Percentiles rank a stretch among this genome's conserved stretches.
These are phyloP conservation scores for Decapterus maruadsi DNA, from an alignment of 2,797 vertebrate species.

Conservation along the genomic window DNA sequence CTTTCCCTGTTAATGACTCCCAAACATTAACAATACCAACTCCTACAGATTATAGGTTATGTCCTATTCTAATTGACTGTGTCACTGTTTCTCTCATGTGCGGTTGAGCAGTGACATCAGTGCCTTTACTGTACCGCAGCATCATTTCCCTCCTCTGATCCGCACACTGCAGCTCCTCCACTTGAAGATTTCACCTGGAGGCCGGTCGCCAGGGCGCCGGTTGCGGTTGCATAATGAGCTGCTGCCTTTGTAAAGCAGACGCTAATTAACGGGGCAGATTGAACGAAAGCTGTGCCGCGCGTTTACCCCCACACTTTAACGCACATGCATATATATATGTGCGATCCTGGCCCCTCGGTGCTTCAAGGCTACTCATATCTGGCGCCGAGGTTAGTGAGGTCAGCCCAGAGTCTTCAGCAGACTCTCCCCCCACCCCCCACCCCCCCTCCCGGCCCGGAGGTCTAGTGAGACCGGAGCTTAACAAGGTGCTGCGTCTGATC, in stretches of 20 bases:
- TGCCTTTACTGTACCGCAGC: too few species aligned
- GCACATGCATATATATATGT: neutral
- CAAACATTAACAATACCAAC: neutral
- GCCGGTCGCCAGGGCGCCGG: slow-evolving; percentile 42
- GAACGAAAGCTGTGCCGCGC: slow-evolving; percentile 40
- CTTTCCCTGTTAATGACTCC: neutral
- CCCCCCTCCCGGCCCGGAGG: slow-evolving; percentile 56
- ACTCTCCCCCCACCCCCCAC: slow-evolving; percentile 57
- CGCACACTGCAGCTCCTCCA: slow-evolving; percentile 20
- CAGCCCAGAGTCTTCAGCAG: slow-evolving; percentile 50
- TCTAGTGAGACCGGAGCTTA: slow-evolving; percentile 59
- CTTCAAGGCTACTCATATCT: slow-evolving; percentile 35
- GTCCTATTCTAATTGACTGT: too few species aligned
- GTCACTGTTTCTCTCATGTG: too few species aligned
- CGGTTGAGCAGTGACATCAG: too few species aligned
- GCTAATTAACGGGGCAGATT: slow-evolving; percentile 62
- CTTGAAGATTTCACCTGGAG: slow-evolving; percentile 50
- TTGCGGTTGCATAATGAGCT: slow-evolving; percentile 59
- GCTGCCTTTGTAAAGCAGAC: slow-evolving; percentile 45
- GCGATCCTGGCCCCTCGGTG: slow-evolving; percentile 15
- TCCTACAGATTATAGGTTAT: neutral
- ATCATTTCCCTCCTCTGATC: slow-evolving; percentile 20
- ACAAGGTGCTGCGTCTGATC: slow-evolving; percentile 61
- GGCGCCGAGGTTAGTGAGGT: slow-evolving; percentile 62
- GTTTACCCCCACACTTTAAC: neutral